These are phyloP conservation scores for Melanerpes formicivorus DNA, from an alignment of 2,113 vertebrate genomes.

Conservation along the genomic window DNA sequence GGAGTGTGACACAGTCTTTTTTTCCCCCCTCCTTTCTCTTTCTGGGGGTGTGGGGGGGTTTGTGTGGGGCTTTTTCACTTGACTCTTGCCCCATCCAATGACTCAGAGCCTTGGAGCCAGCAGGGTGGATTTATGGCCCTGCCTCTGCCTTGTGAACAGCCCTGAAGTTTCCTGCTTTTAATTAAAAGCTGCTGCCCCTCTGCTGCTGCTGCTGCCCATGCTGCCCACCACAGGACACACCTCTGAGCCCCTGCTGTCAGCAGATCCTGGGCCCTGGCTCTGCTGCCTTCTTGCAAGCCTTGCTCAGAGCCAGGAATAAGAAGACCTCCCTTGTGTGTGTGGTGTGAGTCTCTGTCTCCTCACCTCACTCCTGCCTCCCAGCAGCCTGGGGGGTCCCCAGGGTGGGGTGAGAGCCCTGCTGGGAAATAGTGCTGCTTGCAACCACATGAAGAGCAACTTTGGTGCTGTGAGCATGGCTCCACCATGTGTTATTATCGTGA, in stretches of 20 bases:
- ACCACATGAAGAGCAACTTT: neutral
- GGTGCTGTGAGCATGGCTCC: neutral
- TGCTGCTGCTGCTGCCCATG: neutral
- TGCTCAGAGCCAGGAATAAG: neutral
- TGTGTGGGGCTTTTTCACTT: neutral
- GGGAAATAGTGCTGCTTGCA: neutral
- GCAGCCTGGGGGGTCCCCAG: neutral
- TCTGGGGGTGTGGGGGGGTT: too few relatives aligned
- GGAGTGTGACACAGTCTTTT: neutral
- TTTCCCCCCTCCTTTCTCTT: accelerated
- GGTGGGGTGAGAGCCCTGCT: neutral
- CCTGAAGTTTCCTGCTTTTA: slow-evolving; percentile 34
- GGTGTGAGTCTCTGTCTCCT: neutral
- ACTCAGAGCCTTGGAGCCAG: neutral
- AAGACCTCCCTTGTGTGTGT: neutral
- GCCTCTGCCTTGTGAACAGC: neutral
- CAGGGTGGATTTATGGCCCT: slow-evolving; percentile 4
- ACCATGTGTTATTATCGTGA: too few relatives aligned
- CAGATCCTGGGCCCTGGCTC: neutral
- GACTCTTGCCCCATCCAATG: neutral
- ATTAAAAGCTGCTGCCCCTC: neutral
- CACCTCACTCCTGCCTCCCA: neutral
- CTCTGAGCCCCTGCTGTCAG: neutral
- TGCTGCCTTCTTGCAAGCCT: neutral
- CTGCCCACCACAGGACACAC: neutral